Base-by-base conservation (phyloP, 2,888 invertebrate species). In the Sesia bembeciformis region DNA sequence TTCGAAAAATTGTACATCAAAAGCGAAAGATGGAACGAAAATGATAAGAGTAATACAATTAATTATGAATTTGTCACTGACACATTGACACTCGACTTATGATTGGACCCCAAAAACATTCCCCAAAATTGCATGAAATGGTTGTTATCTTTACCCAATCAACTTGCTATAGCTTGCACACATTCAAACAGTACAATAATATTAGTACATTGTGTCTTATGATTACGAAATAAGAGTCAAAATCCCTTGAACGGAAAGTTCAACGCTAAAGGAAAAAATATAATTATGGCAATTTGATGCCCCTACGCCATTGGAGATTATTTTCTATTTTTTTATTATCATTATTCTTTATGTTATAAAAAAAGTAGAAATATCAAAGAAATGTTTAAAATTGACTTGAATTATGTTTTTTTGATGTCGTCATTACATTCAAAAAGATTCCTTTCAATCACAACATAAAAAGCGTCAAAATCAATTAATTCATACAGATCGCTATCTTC, bases 231-330 rank as follows among this genome's bases (percentile, higher is more conserved):
- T 23, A 23, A 23, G 23, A 23, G 23, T 23, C 23, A 23, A 23
- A 23, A 23, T 23, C 23, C 23, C 23, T 23, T 23, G 23, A 2
- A 23, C 23, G 23, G 23, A 23, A 23, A 23, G 23, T 23, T 23
- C 23, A 23, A 23, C 23, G 23, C 2, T 23, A 23, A 66, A 74
- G 75, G 68, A 73, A 76, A 75, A 39, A 40, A 63, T 56, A 61
- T 81, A 81, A 83, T 84, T 82, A 83, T 62, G 67, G 74, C 81
- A 78, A 84, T 83, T 83, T 81, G 78, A 78, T 75, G 67, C 70
- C 70, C 68, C 67, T 50, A 38, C 39, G 50, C 7, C 23, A 4
- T 46, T 23, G 39, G 38, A 50, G 7, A 50, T 50, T 6, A 50
- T 50, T 50, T 50, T 50, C 5, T 50, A 4, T 38, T n/a, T 23